A percentile compares a stretch with the other conserved stretches of the same genome.
Evolutionary conservation across 2,113 vertebrate genomes (phyloP).

Genomic region (Engystomops pustulosus): DNA sequence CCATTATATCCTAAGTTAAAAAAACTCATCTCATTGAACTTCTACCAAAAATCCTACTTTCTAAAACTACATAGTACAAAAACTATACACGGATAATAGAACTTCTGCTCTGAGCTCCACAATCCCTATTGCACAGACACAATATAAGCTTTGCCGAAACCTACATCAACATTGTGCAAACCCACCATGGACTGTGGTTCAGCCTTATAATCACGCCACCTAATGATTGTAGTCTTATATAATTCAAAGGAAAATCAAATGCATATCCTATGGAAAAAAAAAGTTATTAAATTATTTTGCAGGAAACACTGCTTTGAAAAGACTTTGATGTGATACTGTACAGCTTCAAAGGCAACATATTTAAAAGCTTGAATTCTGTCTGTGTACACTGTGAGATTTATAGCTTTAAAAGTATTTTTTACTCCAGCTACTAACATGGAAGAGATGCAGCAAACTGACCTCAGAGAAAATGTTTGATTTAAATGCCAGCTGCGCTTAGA

Average conservation of each 20-base stretch:
- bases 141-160: background rate
- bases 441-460: slow-evolving; percentile 55
- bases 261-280: slow-evolving; percentile 57
- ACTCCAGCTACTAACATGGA: slow-evolving; percentile 55
- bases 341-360: slow-evolving; percentile 58
- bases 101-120: background rate
- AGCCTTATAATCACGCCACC: slow-evolving; percentile 53
- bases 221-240: slow-evolving; percentile 55
- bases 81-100: background rate
- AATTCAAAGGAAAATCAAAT: slow-evolving; percentile 58
- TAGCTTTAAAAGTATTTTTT: slow-evolving; percentile 56
- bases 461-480: slow-evolving; percentile 61
- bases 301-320: slow-evolving; percentile 59
- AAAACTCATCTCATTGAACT: no score
- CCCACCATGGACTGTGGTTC: slow-evolving; percentile 1
- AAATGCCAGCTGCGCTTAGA: slow-evolving; percentile 60
- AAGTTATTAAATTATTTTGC: slow-evolving; percentile 60
- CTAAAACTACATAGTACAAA: background rate
- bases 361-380: slow-evolving; percentile 58
- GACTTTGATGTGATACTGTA: slow-evolving; percentile 60
- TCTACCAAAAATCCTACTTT: background rate
- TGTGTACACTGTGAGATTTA: slow-evolving; percentile 58
- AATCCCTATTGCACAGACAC: background rate
- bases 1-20: no score
- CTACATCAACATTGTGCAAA: background rate